phyloP scores from a whole-genome alignment of 2,888 invertebrate genomes.

The Lucinisca nassula region DNA sequence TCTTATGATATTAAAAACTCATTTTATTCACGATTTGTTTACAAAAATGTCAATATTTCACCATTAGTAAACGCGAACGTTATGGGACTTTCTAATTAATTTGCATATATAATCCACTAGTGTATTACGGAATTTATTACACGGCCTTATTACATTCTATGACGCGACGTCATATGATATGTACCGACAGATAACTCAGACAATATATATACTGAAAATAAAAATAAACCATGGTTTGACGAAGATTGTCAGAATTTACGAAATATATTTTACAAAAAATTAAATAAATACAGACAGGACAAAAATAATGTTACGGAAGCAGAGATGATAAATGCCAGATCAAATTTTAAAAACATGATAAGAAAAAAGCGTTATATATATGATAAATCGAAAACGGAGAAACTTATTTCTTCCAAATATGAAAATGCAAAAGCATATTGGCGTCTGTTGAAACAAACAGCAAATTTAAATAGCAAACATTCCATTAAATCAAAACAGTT shows the following conservation, averaged over 20 bases:
- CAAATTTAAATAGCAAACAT: not conserved
- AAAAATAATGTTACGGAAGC: not conserved
- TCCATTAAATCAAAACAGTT: not conserved
- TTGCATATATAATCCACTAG: too few relatives aligned
- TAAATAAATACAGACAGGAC: not conserved
- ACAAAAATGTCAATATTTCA: too few relatives aligned
- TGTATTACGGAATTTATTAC: too few relatives aligned
- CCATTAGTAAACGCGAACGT: too few relatives aligned
- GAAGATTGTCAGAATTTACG: not conserved
- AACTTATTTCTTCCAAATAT: not conserved
- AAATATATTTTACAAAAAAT: not conserved
- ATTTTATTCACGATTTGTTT: too few relatives aligned
- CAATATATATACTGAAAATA: too few relatives aligned
- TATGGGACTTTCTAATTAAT: too few relatives aligned
- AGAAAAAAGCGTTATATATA: not conserved
- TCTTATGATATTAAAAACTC: too few relatives aligned
- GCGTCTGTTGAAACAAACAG: not conserved
- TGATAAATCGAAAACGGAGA: not conserved
- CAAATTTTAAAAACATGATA: not conserved
- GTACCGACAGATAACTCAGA: too few relatives aligned
- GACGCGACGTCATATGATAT: too few relatives aligned
- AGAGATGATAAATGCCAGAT: not conserved
- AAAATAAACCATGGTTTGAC: too few relatives aligned
- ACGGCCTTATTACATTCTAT: too few relatives aligned
- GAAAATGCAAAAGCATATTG: constrained; percentile 10